Percentiles rank a stretch among this genome's conserved stretches.
phyloP scores from a whole-genome alignment of 2,888 invertebrate genomes.

The Eledone cirrhosa region DNA sequence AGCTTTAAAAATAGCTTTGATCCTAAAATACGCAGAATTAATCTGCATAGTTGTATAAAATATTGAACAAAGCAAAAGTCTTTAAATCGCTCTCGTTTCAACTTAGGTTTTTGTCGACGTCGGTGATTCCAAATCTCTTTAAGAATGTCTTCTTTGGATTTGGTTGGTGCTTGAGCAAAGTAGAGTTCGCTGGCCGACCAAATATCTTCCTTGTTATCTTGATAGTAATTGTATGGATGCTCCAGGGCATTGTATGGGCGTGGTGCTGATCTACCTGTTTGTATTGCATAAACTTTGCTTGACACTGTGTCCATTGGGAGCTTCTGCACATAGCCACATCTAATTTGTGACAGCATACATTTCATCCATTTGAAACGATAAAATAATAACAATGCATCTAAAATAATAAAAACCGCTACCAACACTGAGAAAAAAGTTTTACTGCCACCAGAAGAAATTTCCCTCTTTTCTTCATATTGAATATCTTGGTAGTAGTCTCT shows the following conservation, averaged over 20 bases:
- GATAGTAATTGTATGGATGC: constrained; percentile 47
- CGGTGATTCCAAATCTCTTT: constrained; percentile 53
- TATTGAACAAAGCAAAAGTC: constrained; percentile 29
- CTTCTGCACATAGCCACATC: constrained; percentile 49
- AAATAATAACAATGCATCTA: constrained; percentile 50
- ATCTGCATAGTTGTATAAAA: constrained; percentile 27
- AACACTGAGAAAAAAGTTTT: constrained; percentile 40
- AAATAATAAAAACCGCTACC: constrained; percentile 48
- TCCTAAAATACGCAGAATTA: constrained; percentile 26
- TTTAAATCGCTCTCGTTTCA: constrained; percentile 29
- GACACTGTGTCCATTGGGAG: constrained; percentile 55
- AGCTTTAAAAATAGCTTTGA: constrained; percentile 29
- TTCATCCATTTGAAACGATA: constrained; percentile 55
- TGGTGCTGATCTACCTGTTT: constrained; percentile 50
- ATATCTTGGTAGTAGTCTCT: constrained; percentile 18
- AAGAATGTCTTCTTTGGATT: constrained; percentile 54
- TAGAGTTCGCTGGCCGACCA: constrained; percentile 47
- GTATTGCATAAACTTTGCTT: constrained; percentile 51
- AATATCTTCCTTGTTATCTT: constrained; percentile 46
- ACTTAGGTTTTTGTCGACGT: constrained; percentile 43
- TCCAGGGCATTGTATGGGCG: constrained; percentile 40
- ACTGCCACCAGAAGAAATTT: constrained; percentile 11
- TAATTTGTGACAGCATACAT: constrained; percentile 44
- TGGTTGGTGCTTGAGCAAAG: constrained; percentile 50
- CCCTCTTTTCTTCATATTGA: constrained; percentile 5